Evolutionary conservation across 1,140 invertebrate genomes (phyloP), one percentile per base, ranked within the genome.

Genomic region (Macrobrachium rosenbergii): DNA sequence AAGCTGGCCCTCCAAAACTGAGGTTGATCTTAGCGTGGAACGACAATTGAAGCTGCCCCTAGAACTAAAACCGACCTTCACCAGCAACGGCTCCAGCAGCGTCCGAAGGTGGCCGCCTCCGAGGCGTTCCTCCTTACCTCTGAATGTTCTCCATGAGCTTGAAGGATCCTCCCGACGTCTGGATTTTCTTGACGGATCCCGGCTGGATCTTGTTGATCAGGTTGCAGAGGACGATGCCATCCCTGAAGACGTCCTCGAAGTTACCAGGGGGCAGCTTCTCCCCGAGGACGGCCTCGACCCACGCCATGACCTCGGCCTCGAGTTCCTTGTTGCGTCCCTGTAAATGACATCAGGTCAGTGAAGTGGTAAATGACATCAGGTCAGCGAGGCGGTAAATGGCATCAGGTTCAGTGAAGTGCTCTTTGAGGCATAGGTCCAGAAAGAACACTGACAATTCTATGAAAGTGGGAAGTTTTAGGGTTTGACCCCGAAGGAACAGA

Each of bases 81-180:
- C n/a, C 11, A 62, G 19, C 0, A 12, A n/a, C 37, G 6, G 58
- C 60, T 28, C 21, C 28, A 21, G 10, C 28, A 21, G 10, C 19
- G 16, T 69, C 12, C 5, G 28, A 17, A 28, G 59, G 52, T 17
- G n/a, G n/a, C n/a, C n/a, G n/a, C n/a, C n/a, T n/a, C n/a, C n/a
- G n/a, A n/a, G n/a, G n/a, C n/a, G n/a, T n/a, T 16, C 58, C 43
- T 52, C 10, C 73, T 82, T 91, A 94, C 95, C 96, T 95, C 92
- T 98, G 97, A 90, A 99, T 96, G 92, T 99, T 99, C 93, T 99
- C 98, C 98, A 99, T 99, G 89, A 99, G 94, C 90, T 99, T 98
- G 93, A 99, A 99, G 90, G 98, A 98, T 43, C 97, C 98, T 90
- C 98, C 98, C 90, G 96, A 97, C 69, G 95, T 94, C 92, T 99